Evolutionary conservation across 2,113 vertebrate species (phyloP), one percentile per base, ranked within the genome.

Genomic region (Ctenodactylus gundi): DNA sequence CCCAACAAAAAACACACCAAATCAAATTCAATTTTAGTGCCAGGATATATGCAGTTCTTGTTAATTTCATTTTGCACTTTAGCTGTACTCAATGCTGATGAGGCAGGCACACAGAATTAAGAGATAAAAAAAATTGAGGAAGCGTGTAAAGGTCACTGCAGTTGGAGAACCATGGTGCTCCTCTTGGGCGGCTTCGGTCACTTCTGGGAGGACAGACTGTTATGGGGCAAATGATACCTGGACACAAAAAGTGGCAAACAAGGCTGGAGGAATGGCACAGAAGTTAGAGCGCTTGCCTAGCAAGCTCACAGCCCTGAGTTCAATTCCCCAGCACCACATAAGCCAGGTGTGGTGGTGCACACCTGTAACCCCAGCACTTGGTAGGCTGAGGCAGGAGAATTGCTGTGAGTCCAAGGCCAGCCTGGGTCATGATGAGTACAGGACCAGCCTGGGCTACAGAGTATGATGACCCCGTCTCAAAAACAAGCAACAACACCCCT

Each of bases 1-100:
- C n/a, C n/a, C n/a, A n/a, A n/a, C n/a, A n/a, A n/a, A n/a, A 94
- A 96, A 49, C 72, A 93, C 34, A 96, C 21, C 94, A 91, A 87
- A 91, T 89, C 76, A 85, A 95, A 94, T 31, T 91, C 88, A 93
- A 95, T 58, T 87, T 65, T 39, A 53, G 34, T 49, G 39, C 67
- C 73, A 82, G 27, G 72, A 41, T 36, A 27, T 90, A 85, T 49
- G 73, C 64, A 57, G 60, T 72, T 83, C 21, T 58, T 34, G 86
- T 46, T 88, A 82, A 75, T 75, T 76, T 91, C n/a, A 76, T 87
- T 91, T 94, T 77, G 91, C n/a, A 76, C 85, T 91, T 94, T 77
- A 75, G 90, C 85, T 49, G 92, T 39, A 76, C 4, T 77, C 58
- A 94, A 94, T 49, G 87, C 27, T 44, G 64, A 95, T 58, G 64